Conservation (phyloP, 53 echinoderm and acorn worm genomes). For the Zoroaster sp. region DNA sequence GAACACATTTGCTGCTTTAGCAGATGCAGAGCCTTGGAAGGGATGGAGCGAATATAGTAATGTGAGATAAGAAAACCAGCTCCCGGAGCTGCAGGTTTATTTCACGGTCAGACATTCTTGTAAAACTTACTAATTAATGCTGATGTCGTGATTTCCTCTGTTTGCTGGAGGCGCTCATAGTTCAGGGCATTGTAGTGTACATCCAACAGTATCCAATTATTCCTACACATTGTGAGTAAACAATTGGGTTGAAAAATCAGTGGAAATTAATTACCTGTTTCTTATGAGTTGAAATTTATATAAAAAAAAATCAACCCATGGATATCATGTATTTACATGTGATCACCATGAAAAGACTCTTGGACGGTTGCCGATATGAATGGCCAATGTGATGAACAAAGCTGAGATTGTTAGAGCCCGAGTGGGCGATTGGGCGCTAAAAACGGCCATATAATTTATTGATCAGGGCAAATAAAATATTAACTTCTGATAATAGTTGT, state of each 20-base stretch:
- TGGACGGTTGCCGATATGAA: neutral
- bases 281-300: neutral
- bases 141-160: constrained; percentile 20
- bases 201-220: constrained; percentile 52
- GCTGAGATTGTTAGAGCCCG: no score
- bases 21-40: neutral
- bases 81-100: neutral
- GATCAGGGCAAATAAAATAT: no score
- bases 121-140: constrained; percentile 55
- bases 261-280: neutral
- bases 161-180: constrained; percentile 22
- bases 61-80: neutral
- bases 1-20: neutral
- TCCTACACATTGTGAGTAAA: neutral
- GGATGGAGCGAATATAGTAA: neutral
- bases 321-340: neutral
- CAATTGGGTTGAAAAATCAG: neutral
- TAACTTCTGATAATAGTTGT: no score
- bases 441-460: neutral
- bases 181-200: constrained; percentile 39
- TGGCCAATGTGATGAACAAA: neutral
- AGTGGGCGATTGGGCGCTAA: neutral
- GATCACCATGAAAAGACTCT: neutral
- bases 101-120: neutral
- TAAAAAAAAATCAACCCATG: neutral